Evolutionary conservation across 2,113 vertebrate genomes (phyloP), one percentile per base, ranked within the genome.

Genomic region (Merops nubicus): DNA sequence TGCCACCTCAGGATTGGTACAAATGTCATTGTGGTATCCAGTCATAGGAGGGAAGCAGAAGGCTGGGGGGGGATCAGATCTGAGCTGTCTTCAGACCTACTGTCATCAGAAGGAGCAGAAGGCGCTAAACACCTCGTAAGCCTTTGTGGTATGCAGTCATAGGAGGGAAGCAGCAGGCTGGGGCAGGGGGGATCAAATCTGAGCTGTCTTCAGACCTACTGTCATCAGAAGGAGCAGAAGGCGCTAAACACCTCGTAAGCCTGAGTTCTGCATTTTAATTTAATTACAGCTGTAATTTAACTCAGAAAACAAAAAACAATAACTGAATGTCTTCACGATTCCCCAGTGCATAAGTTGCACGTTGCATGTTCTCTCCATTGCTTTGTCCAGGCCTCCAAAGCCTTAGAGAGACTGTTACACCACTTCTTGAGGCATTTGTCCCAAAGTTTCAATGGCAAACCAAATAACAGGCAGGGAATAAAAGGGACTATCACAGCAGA

Each of bases 391-490:
- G 90, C 83, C 51, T 93, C 83, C 93, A 96, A 96, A 91, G 89
- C 76, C 87, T 93, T 79, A 70, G 93, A 95, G 92, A 93, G 76
- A 26, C 33, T 81, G 42, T 97, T 96, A 80, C 91, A 96, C 93
- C 94, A 97, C 89, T 95, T 92, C 94, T 97, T 50, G 69, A 89
- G 93, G 94, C 94, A 75, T 96, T 96, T 96, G 93, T 96, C 73
- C 91, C 80, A 38, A 64, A 87, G 38, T 96, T 95, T 94, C 94
- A 96, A 87, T 85, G 80, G 84, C 73, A 96, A 93, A 81, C 64
- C 62, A 63, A 96, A 53, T 54, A 88, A 87, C 69, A 93, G 51
- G 51, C 91, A 93, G 40, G 86, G 83, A 92, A 96, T 80, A 80
- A 96, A 95, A 92, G 47, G 26, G 38, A 74, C 59, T 83, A 40